A percentile compares a stretch with the other conserved stretches of the same genome.
Conservation (phyloP, 2,797 vertebrate genomes). For the Myripristis murdjan region DNA sequence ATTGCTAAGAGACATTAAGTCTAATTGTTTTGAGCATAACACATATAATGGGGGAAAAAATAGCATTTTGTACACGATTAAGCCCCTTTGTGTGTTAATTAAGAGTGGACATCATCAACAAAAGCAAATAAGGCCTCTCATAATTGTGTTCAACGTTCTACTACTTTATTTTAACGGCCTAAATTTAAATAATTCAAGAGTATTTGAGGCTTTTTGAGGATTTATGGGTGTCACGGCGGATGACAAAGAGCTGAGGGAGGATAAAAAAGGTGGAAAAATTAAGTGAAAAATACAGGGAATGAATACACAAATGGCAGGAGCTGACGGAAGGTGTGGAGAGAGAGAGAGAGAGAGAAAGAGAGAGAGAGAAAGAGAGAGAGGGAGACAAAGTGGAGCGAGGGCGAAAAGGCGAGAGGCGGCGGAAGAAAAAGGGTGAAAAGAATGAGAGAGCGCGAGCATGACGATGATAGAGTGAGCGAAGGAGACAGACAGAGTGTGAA, state of each 20-base stretch:
- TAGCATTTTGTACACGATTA: too few species aligned
- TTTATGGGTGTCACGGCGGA: neutral
- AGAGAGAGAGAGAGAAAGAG: constrained; percentile 46
- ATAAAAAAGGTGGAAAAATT: neutral
- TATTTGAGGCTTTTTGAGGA: too few species aligned
- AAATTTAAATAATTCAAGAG: too few species aligned
- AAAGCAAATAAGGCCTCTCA: too few species aligned
- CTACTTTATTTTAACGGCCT: too few species aligned
- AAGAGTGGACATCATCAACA: too few species aligned
- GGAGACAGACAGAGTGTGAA: constrained; percentile 48
- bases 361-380: constrained; percentile 39
- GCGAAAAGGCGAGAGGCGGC: constrained; percentile 58
- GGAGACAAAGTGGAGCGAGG: constrained; percentile 47
- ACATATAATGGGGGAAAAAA: too few species aligned
- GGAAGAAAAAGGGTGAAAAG: constrained; percentile 47
- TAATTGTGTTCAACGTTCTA: too few species aligned
- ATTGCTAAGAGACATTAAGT: neutral
- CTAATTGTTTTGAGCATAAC: too few species aligned
- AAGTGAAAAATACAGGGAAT: neutral
- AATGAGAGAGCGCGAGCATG: constrained; percentile 51
- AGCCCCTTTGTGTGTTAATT: too few species aligned
- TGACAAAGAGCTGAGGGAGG: neutral
- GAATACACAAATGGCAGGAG: constrained; percentile 26
- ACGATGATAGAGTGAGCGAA: constrained; percentile 61
- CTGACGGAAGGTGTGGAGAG: constrained; percentile 34